Base-by-base conservation (phyloP, 2,888 invertebrate genomes). In the Drosophila kambysellisi region DNA sequence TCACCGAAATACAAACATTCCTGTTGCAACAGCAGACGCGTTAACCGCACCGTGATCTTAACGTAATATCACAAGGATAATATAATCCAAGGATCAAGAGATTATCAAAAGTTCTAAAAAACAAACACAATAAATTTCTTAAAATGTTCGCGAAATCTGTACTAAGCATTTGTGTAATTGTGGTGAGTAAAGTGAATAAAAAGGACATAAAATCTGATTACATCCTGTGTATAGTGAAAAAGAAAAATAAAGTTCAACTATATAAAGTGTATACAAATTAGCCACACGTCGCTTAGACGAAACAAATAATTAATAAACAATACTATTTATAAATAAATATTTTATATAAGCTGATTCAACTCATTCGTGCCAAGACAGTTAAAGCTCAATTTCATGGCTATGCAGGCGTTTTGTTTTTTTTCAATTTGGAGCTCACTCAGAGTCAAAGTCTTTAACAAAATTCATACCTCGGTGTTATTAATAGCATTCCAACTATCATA, bases 21-120 rank as follows among this genome's bases (percentile, higher is more conserved):
- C 93, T 92, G 92, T 90, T 91, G 89, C 90, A 80, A 68, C 78
- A 65, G 58, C 65, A 91, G 88, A 86, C 89, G 84, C 79, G 91
- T 81, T 88, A 88, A 90, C 89, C 81, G 81, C 90, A 92, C 89
- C 91, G 92, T 88, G 87, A 89, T 61, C 61, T 66, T 29, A 69
- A 37, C 48, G 20, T 32, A 59, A 58, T 12, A 48, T 29, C 51
- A 33, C 52, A 33, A 74, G 89, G 71, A 76, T 72, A 77, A 67
- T 37, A 51, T 25, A 25, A 25, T 9, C 30, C 57, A 59, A 80
- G 64, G 73, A 68, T 57, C 48, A 35, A 63, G 20, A 46, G 8
- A 54, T 9, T 33, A 37, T 30, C 43, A 32, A 35, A 6, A 60
- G 46, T 17, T 43, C 9, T 12, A 6, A 56, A 41, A 62, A 54